These are phyloP conservation scores for Agapornis roseicollis DNA, from an alignment of 2,113 vertebrate species.

Conservation along the genomic window DNA sequence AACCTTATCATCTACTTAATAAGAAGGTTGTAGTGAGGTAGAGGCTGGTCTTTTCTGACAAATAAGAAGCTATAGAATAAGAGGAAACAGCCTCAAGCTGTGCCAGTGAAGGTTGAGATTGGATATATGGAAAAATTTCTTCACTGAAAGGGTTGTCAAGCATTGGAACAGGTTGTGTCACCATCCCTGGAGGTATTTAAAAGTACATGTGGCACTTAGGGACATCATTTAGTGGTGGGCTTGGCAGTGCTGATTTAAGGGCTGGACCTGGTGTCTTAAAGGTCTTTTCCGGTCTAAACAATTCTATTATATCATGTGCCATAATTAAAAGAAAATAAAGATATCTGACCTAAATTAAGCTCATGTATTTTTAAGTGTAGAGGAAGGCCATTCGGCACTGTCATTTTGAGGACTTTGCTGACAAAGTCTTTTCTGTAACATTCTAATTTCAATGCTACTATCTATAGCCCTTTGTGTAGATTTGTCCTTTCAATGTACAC, in stretches of 20 bases:
- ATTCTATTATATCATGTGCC: not conserved
- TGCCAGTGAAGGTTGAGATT: not conserved
- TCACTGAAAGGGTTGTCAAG: not conserved
- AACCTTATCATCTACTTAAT: not conserved
- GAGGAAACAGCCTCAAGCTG: not conserved
- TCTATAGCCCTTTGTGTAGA: slow-evolving; percentile 64
- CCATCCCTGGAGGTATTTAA: not conserved
- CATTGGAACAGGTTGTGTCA: not conserved
- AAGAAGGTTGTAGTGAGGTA: not conserved
- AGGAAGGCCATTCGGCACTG: not conserved
- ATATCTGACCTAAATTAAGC: slow-evolving; percentile 14
- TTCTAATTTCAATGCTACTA: slow-evolving; percentile 62
- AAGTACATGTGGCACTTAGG: not conserved
- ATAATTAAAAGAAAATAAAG: slow-evolving; percentile 6
- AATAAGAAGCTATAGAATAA: not conserved
- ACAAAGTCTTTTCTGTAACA: slow-evolving; percentile 59
- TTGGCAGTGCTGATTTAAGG: not conserved
- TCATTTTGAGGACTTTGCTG: slow-evolving; percentile 64
- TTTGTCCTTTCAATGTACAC: slow-evolving; percentile 54
- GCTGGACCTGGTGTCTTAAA: not conserved
- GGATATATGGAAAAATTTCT: not conserved
- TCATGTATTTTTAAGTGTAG: not conserved
- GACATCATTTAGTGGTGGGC: not conserved
- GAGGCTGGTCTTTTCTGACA: not conserved
- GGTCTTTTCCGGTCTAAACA: not conserved